Evolutionary conservation across 2,113 vertebrate genomes (phyloP), one percentile per base, ranked within the genome.

Genomic region (Typhlomys cinereus): DNA sequence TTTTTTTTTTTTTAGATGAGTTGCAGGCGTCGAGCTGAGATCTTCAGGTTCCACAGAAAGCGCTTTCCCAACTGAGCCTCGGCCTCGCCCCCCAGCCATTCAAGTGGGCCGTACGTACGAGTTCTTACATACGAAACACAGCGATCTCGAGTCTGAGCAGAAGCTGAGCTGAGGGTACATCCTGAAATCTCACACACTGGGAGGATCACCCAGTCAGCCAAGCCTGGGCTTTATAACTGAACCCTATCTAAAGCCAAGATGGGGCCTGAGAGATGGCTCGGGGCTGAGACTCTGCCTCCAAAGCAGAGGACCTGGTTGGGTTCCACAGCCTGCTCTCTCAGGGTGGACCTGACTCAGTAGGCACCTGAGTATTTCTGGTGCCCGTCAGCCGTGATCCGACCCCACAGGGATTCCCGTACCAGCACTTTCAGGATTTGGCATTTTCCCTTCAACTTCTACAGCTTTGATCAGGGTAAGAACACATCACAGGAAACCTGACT

Each of bases 401-500:
- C 66, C 62, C 36, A 78, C 50, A 67, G 29, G 36, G 71, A 83
- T 71, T 44, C 83, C 57, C 67, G 29, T 34, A 79, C 75, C 67
- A 91, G 76, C 15, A 50, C 41, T 86, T 97, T 78, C 2, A 5
- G 82, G 34, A 66, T 84, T 74, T 91, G 81, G 54, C 88, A 50
- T 88, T 97, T 95, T 84, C 82, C 94, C 94, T 93, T 84, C 92
- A 92, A 54, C 64, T 87, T 92, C 71, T 93, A 80, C 95, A 83
- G 85, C 95, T 96, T 93, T 96, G 95, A 95, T 96, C 89, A 64
- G 57, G 21, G 78, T 81, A 61, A 96, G 82, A 96, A 97, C 96
- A 97, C n/a, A 97, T 96, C 84, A 89, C 62, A 97, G 96, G 96
- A 97, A 97, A 88, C 84, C n/a, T 90, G 92, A 94, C 92, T 96